Conservation (phyloP, 2,888 invertebrate genomes). For the Apotomis betuletana region DNA sequence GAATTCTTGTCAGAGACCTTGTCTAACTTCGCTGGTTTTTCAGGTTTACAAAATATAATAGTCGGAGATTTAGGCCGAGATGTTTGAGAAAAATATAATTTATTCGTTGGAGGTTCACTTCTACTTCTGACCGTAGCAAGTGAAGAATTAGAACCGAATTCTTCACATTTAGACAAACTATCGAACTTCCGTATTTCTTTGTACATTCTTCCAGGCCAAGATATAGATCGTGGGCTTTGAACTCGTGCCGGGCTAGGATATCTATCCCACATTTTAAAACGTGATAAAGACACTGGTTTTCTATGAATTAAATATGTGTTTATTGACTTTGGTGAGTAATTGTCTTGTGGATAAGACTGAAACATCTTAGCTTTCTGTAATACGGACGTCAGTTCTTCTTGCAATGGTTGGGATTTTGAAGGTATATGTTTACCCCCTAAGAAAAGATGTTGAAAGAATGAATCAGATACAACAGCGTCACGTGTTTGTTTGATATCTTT, state of each 20-base stretch:
- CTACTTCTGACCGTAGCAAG: constrained; percentile 83
- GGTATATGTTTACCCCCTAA: constrained; percentile 74
- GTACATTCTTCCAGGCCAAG: constrained; percentile 84
- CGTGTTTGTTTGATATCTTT: constrained; percentile 84
- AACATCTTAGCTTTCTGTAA: constrained; percentile 88
- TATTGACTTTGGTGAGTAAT: constrained; percentile 83
- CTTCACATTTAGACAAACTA: constrained; percentile 70
- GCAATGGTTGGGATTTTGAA: constrained; percentile 53
- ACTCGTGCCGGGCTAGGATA: constrained; percentile 75
- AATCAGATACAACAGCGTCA: constrained; percentile 84
- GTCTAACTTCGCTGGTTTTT: constrained; percentile 49
- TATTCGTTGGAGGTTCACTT: constrained; percentile 85
- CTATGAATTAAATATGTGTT: constrained; percentile 87
- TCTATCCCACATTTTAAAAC: constrained; percentile 87
- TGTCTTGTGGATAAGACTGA: constrained; percentile 79
- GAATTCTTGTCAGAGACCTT: constrained; percentile 47
- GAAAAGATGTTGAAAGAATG: constrained; percentile 89
- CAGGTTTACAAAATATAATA: constrained; percentile 68
- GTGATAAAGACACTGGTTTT: constrained; percentile 88
- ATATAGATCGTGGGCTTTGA: constrained; percentile 84
- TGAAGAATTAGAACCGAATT: constrained; percentile 76
- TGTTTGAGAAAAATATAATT: constrained; percentile 80
- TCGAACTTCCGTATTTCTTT: constrained; percentile 78
- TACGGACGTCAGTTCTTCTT: constrained; percentile 83
- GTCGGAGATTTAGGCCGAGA: constrained; percentile 75